phyloP scores from a whole-genome alignment of 2,797 vertebrate genomes.

The Poecilia gillii region DNA sequence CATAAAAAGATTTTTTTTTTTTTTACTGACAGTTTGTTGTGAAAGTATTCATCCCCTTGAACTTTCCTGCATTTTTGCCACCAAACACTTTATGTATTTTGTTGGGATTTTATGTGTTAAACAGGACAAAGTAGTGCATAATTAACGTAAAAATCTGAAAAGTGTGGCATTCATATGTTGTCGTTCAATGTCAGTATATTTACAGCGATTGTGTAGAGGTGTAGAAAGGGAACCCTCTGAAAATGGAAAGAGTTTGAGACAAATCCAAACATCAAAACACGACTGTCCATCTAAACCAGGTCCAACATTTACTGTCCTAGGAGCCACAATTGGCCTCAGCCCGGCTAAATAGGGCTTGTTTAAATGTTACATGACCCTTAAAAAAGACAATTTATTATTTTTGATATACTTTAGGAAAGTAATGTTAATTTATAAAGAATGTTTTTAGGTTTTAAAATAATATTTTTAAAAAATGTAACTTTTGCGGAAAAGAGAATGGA shows the following conservation, averaged over 20 bases:
- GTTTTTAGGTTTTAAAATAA: no score
- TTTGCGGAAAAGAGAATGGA: no score
- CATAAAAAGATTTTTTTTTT: not conserved
- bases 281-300: not conserved
- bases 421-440: no score
- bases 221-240: not conserved
- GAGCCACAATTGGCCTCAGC: no score
- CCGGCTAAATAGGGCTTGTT: no score
- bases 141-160: not conserved
- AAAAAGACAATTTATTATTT: no score
- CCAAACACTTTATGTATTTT: conserved; percentile 1
- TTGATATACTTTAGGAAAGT: no score
- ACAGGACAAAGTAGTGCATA: not conserved
- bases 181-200: not conserved
- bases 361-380: no score
- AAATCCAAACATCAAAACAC: not conserved
- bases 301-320: no score
- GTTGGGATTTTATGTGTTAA: not conserved
- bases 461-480: no score
- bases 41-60: not conserved
- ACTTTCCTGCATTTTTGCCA: not conserved
- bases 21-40: not conserved
- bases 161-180: not conserved
- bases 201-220: not conserved
- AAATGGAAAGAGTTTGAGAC: not conserved